phyloP scores from a whole-genome alignment of 2,888 invertebrate genomes.

The Saturnia japonica region DNA sequence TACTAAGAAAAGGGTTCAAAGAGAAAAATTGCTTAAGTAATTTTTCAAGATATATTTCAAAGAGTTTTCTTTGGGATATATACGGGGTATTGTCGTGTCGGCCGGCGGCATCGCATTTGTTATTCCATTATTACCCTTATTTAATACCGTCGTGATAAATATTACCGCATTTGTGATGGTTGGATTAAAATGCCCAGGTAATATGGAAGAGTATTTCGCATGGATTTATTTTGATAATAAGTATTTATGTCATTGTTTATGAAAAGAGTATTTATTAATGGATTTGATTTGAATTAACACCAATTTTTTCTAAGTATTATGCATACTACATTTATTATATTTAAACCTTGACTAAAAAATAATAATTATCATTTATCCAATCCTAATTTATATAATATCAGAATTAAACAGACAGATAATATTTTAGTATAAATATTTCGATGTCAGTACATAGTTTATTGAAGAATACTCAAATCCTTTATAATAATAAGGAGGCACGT shows the following conservation, averaged over 20 bases:
- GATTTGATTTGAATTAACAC: background rate
- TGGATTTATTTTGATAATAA: conserved; percentile 27
- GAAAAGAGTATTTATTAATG: background rate
- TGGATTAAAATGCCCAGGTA: conserved; percentile 55
- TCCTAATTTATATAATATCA: too few species aligned
- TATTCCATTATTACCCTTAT: conserved; percentile 71
- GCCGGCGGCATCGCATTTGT: conserved; percentile 61
- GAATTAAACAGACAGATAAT: background rate
- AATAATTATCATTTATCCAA: too few species aligned
- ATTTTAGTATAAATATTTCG: background rate
- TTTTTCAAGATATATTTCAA: conserved; percentile 23
- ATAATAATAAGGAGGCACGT: background rate
- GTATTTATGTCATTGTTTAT: background rate
- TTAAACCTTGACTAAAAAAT: too few species aligned
- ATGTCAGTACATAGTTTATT: background rate
- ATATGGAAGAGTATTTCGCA: conserved; percentile 46
- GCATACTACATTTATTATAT: background rate
- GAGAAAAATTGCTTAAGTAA: conserved; percentile 20
- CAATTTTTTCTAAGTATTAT: background rate
- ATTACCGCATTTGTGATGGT: conserved; percentile 47
- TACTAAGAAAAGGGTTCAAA: conserved; percentile 15
- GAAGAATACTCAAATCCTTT: background rate
- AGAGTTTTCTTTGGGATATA: conserved; percentile 20
- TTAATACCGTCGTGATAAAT: conserved; percentile 69
- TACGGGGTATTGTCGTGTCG: conserved; percentile 45